Conservation (phyloP, 2,888 invertebrate species). For the Drosophila rellima region DNA sequence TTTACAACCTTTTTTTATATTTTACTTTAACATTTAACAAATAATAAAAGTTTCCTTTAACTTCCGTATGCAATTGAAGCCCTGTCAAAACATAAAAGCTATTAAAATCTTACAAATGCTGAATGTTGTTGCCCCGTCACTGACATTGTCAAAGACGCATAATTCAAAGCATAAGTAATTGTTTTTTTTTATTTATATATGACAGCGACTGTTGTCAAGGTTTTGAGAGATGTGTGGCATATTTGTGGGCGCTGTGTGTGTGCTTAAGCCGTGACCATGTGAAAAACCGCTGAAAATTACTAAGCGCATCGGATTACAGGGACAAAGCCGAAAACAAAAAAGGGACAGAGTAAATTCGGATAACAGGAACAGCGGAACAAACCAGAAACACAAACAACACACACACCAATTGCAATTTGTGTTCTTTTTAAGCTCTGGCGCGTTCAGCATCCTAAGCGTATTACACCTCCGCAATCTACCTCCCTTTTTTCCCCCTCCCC, state of each 20-base stretch:
- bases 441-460: conserved; percentile 54
- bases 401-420: conserved; percentile 53
- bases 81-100: conserved; percentile 15
- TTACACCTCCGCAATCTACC: conserved; percentile 32
- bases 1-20: background rate
- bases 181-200: background rate
- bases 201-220: conserved; percentile 19
- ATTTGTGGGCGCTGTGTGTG: conserved; percentile 6
- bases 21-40: background rate
- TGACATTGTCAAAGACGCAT: background rate
- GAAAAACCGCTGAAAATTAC: conserved; percentile 57
- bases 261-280: conserved; percentile 41
- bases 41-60: background rate
- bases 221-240: conserved; percentile 30
- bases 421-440: conserved; percentile 62
- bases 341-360: conserved; percentile 9
- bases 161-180: conserved; percentile 3
- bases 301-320: conserved; percentile 71
- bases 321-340: conserved; percentile 30
- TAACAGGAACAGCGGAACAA: background rate
- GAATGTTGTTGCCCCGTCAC: conserved; percentile 2
- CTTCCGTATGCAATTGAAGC: conserved; percentile 8
- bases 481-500: background rate
- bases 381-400: conserved; percentile 5
- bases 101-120: conserved; percentile 7